Evolutionary conservation across 2,113 vertebrate species (phyloP).

Genomic region (Glaucomys volans): DNA sequence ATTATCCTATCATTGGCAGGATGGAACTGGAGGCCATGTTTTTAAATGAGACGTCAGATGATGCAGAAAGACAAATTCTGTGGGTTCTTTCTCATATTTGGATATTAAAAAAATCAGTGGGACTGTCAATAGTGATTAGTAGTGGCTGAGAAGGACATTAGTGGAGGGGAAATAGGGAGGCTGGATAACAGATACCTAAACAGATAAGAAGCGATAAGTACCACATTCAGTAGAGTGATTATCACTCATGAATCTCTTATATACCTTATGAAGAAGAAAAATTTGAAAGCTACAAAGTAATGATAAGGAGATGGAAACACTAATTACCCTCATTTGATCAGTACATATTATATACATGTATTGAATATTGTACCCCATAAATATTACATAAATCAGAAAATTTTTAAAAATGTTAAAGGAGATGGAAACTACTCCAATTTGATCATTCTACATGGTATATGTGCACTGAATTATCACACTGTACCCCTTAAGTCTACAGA

Average conservation of each 20-base stretch:
- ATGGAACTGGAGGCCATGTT: not conserved
- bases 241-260: not conserved
- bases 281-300: not conserved
- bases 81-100: not conserved
- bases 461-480: not conserved
- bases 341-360: not conserved
- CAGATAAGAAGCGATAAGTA: not conserved
- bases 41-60: not conserved
- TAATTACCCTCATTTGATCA: not conserved
- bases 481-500: not conserved
- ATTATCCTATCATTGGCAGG: not conserved
- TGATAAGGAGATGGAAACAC: not conserved
- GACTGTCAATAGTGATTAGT: not conserved
- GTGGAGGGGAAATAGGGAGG: too few species aligned
- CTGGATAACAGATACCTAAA: not conserved
- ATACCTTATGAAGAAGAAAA: not conserved
- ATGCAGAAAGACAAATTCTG: not conserved
- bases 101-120: not conserved
- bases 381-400: not conserved
- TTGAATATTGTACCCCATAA: not conserved
- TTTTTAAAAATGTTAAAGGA: not conserved
- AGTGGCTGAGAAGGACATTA: too few species aligned
- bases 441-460: not conserved
- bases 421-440: not conserved
- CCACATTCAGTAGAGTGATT: not conserved